Percentiles rank a stretch among this genome's conserved stretches.
phyloP scores from a whole-genome alignment of 2,113 vertebrate genomes.

The Chloebia gouldiae region DNA sequence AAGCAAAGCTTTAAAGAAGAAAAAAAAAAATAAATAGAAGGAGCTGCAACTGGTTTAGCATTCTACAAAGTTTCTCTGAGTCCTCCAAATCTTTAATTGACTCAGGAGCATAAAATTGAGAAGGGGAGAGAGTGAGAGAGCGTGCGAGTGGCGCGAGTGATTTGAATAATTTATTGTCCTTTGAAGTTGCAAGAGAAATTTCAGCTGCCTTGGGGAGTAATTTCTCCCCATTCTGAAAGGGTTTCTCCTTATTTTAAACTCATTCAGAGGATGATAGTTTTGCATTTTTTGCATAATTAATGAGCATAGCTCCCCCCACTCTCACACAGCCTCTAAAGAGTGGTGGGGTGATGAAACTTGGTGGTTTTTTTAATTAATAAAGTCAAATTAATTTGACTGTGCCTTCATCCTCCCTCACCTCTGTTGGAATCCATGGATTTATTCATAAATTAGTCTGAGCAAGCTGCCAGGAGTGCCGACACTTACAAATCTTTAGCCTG shows the following conservation, averaged over 20 bases:
- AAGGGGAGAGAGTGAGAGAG: slow-evolving; percentile 15
- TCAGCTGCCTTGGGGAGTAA: slow-evolving; percentile 70
- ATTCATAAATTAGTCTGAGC: background rate
- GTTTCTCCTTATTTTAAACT: slow-evolving; percentile 63
- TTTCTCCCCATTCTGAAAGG: slow-evolving; percentile 67
- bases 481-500: background rate
- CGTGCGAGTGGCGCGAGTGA: slow-evolving; percentile 62
- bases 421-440: background rate
- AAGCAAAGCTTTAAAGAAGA: background rate
- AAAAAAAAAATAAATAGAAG: background rate
- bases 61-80: slow-evolving; percentile 53
- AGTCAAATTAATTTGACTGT: slow-evolving; percentile 44
- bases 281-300: slow-evolving; percentile 69
- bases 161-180: slow-evolving; percentile 85
- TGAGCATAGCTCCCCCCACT: background rate
- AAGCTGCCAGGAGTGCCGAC: background rate
- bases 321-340: background rate
- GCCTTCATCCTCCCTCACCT: slow-evolving; percentile 26
- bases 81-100: slow-evolving; percentile 68
- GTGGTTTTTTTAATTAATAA: slow-evolving; percentile 62
- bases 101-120: slow-evolving; percentile 61
- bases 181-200: slow-evolving; percentile 79
- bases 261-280: slow-evolving; percentile 55
- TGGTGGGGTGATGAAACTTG: slow-evolving; percentile 20
- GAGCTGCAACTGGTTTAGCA: slow-evolving; percentile 43